phyloP scores from a whole-genome alignment of 2,113 vertebrate genomes.

The Macquaria ambigua region DNA sequence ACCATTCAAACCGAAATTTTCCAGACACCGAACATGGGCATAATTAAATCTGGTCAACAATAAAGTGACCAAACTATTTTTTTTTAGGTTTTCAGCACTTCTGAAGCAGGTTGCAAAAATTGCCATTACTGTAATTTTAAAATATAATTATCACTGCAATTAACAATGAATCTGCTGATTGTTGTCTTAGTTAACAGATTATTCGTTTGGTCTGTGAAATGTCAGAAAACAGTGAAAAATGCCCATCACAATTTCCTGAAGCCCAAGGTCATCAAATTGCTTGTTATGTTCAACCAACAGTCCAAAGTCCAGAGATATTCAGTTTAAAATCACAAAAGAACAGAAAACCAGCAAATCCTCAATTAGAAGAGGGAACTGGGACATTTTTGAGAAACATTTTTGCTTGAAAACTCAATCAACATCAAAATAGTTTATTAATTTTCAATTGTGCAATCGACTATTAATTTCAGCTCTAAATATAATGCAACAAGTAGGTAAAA shows the following conservation, averaged over 20 bases:
- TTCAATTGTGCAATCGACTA: not conserved
- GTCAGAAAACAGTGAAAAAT: not conserved
- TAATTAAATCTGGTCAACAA: not conserved
- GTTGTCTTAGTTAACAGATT: not conserved
- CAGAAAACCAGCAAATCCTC: not conserved
- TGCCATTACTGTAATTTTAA: not conserved
- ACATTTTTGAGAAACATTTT: too few species aligned
- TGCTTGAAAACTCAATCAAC: not conserved
- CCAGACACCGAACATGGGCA: not conserved
- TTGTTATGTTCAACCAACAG: conserved; percentile 4
- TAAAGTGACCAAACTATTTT: not conserved
- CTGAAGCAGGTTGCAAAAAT: not conserved
- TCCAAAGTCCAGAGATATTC: not conserved
- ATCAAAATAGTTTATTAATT: not conserved
- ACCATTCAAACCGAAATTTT: not conserved
- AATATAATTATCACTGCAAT: not conserved
- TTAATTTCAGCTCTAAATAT: not conserved
- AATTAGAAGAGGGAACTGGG: not conserved
- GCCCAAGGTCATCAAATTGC: not conserved
- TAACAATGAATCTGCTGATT: not conserved
- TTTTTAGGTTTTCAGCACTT: not conserved
- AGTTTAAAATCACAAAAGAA: not conserved
- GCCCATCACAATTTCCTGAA: not conserved
- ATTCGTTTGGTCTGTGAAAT: not conserved
- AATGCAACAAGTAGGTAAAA: not conserved